phyloP scores from a whole-genome alignment of 2,113 vertebrate species.

The Chaetodon trifascialis region DNA sequence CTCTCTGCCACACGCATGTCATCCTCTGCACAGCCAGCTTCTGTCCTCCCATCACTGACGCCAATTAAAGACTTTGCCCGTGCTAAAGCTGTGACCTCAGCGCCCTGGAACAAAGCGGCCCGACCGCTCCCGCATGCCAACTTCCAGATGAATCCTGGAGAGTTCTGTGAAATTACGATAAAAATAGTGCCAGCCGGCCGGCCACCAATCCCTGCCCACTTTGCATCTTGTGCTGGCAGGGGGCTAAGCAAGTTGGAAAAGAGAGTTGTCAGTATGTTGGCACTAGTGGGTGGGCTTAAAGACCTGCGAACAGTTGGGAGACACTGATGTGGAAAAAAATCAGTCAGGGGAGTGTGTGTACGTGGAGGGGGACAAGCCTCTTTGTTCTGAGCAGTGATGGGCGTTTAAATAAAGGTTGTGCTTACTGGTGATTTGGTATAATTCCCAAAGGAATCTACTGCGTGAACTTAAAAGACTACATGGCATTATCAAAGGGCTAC shows the following conservation, averaged over 20 bases:
- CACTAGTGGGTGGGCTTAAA: slow-evolving; percentile 61
- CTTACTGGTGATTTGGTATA: background rate
- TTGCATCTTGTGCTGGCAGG: slow-evolving; percentile 60
- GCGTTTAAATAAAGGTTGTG: background rate
- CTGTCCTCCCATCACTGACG: slow-evolving; percentile 46
- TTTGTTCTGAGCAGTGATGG: slow-evolving; percentile 5
- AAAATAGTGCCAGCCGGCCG: slow-evolving; percentile 86
- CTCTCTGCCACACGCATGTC: slow-evolving; percentile 36
- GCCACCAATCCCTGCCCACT: slow-evolving; percentile 63
- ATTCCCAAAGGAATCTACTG: background rate
- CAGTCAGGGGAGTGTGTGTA: slow-evolving; percentile 29
- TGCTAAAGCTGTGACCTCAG: slow-evolving; percentile 70
- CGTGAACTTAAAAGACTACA: background rate
- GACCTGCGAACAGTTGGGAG: slow-evolving; percentile 71
- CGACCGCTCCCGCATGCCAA: slow-evolving; percentile 45
- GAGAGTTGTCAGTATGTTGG: slow-evolving; percentile 64
- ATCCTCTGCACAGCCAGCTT: slow-evolving; percentile 40
- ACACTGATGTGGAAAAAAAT: slow-evolving; percentile 75
- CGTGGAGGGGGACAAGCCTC: background rate
- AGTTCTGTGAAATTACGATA: slow-evolving; percentile 92
- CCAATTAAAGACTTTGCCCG: slow-evolving; percentile 72
- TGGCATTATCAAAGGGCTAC: background rate
- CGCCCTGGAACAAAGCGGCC: slow-evolving; percentile 66
- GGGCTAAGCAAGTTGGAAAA: slow-evolving; percentile 54
- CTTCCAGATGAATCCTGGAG: slow-evolving; percentile 76